Percentiles rank a stretch among this genome's conserved stretches.
phyloP scores from a whole-genome alignment of 2,797 vertebrate species.

The Miichthys miiuy region DNA sequence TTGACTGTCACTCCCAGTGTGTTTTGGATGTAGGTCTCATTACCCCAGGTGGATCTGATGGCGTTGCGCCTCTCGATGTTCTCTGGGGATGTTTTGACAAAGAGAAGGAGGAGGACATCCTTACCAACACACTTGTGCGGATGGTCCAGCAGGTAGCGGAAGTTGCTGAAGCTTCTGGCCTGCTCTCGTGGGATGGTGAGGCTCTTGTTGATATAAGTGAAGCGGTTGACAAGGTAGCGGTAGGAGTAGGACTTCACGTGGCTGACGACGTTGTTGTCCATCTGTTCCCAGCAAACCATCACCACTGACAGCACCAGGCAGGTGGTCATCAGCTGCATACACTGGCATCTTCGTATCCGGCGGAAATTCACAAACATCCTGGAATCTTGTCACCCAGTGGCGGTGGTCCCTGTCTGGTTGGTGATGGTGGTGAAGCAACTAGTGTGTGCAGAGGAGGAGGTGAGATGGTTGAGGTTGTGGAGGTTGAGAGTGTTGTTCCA shows the following conservation, averaged over 20 bases:
- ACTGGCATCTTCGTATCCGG: constrained; percentile 88
- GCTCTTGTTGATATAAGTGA: constrained; percentile 89
- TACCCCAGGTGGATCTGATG: constrained; percentile 96
- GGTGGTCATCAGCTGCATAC: constrained; percentile 87
- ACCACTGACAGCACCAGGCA: constrained; percentile 90
- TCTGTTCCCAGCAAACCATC: constrained; percentile 90
- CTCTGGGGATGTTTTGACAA: constrained; percentile 92
- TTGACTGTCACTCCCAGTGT: constrained; percentile 89
- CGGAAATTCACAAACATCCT: constrained; percentile 90
- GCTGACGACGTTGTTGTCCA: constrained; percentile 85
- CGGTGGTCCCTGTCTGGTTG: constrained; percentile 55
- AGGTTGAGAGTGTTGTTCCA: constrained; percentile 37
- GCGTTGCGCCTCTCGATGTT: constrained; percentile 88
- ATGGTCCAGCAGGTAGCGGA: constrained; percentile 92
- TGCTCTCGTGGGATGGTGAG: constrained; percentile 86
- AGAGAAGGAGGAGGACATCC: constrained; percentile 92
- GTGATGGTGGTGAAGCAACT: constrained; percentile 49
- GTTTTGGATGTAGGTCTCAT: constrained; percentile 86
- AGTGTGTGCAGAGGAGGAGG: not conserved
- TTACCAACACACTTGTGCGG: constrained; percentile 85
- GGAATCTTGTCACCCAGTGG: constrained; percentile 60
- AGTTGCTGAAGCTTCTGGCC: constrained; percentile 77
- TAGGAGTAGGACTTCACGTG: constrained; percentile 93
- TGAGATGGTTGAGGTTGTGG: not conserved
- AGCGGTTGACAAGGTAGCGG: constrained; percentile 91